Conservation (phyloP, 2,888 invertebrate species). For the Apeira syringaria region DNA sequence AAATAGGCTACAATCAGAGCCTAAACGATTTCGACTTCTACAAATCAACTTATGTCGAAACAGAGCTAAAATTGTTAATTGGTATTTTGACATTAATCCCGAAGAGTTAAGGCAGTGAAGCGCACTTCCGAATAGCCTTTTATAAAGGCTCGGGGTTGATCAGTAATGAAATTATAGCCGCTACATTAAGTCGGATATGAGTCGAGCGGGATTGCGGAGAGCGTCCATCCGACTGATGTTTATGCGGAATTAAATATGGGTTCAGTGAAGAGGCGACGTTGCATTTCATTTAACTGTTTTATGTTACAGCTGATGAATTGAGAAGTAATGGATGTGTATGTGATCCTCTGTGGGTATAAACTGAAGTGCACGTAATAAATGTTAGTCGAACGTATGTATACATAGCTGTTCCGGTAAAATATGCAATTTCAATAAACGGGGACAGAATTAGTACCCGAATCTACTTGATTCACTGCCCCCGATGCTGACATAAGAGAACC, state of each 20-base stretch:
- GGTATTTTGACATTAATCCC: conserved; percentile 11
- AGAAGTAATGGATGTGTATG: no score
- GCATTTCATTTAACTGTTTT: neutral
- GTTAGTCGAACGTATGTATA: no score
- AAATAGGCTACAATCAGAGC: conserved; percentile 45
- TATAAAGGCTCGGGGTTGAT: conserved; percentile 29
- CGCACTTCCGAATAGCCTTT: conserved; percentile 6
- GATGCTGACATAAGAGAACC: no score
- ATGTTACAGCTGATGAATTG: neutral
- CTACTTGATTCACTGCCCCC: no score
- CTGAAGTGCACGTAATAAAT: no score
- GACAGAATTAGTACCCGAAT: no score
- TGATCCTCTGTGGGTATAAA: no score
- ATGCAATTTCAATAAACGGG: no score
- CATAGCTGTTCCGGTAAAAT: no score
- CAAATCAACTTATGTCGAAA: conserved; percentile 33
- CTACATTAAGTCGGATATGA: conserved; percentile 40
- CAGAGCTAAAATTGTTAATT: conserved; percentile 6
- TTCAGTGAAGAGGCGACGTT: conserved; percentile 14
- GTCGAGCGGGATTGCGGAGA: conserved; percentile 34
- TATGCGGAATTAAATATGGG: conserved; percentile 37
- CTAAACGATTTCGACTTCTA: conserved; percentile 28
- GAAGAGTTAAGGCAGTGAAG: conserved; percentile 2
- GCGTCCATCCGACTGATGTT: conserved; percentile 41
- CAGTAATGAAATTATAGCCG: conserved; percentile 39